Conservation (phyloP, 2,797 vertebrate genomes). For the Sarcoramphus papa region DNA sequence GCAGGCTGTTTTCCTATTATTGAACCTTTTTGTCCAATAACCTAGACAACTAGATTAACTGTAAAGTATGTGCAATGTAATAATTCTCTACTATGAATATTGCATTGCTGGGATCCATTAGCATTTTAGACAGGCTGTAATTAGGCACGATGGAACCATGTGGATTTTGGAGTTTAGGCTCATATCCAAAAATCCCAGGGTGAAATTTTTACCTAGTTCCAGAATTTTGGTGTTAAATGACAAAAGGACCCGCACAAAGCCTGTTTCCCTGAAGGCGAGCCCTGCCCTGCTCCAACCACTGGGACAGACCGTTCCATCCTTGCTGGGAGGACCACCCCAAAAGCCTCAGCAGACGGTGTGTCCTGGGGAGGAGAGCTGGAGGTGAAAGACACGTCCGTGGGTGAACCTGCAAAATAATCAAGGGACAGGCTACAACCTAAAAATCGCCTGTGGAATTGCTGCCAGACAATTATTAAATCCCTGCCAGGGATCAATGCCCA, state of each 20-base stretch:
- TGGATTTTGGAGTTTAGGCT: background rate
- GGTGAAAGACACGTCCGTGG: background rate
- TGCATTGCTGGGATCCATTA: background rate
- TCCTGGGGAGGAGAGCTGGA: background rate
- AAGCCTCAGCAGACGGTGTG: background rate
- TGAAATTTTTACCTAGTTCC: background rate
- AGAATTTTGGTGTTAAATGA: background rate
- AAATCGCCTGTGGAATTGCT: background rate
- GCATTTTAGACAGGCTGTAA: slow-evolving; percentile 14
- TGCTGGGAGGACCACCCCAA: background rate
- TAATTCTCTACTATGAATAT: background rate
- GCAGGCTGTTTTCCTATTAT: background rate
- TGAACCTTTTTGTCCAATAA: background rate
- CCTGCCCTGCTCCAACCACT: background rate
- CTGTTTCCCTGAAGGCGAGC: background rate
- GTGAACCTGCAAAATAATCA: background rate
- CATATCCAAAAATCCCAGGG: background rate
- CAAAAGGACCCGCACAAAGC: background rate
- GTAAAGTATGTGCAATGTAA: background rate
- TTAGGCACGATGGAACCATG: background rate
- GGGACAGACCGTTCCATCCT: background rate
- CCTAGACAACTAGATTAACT: background rate
- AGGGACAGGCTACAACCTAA: background rate
- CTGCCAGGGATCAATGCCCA: background rate
- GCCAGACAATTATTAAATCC: background rate